Evolutionary conservation across 2,888 invertebrate genomes (phyloP).

Genomic region (Hirtodrosophila confusa): DNA sequence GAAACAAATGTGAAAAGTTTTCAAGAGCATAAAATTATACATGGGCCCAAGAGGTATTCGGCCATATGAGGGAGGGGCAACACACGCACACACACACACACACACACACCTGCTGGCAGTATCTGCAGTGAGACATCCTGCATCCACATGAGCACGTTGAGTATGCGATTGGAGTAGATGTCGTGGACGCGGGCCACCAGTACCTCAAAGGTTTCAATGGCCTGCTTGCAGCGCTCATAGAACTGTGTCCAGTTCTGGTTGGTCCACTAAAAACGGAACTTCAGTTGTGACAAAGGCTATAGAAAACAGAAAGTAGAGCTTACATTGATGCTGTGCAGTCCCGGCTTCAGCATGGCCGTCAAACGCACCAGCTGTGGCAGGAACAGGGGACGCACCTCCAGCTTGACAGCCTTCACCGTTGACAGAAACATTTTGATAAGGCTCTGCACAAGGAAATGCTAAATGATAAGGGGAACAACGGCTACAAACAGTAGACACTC

Average conservation of each 20-base stretch:
- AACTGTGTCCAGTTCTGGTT: constrained; percentile 92
- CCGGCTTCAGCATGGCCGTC: constrained; percentile 92
- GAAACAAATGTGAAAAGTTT: constrained; percentile 73
- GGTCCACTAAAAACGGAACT: constrained; percentile 88
- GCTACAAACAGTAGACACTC: constrained; percentile 20
- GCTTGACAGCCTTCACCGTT: constrained; percentile 90
- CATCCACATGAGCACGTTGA: constrained; percentile 94
- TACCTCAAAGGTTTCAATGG: constrained; percentile 92
- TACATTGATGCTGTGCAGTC: constrained; percentile 89
- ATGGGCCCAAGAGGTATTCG: constrained; percentile 16
- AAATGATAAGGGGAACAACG: not conserved
- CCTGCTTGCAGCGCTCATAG: constrained; percentile 89
- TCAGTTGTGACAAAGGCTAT: constrained; percentile 9
- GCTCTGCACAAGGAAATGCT: constrained; percentile 85
- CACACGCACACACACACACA: constrained; percentile 45
- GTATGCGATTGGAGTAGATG: constrained; percentile 94
- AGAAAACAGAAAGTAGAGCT: constrained; percentile 33
- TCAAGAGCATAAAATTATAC: constrained; percentile 48
- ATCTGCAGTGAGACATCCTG: constrained; percentile 92
- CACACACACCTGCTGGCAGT: constrained; percentile 87
- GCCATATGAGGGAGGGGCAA: not conserved
- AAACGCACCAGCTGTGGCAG: constrained; percentile 94
- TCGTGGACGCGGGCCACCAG: constrained; percentile 92
- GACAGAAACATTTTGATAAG: constrained; percentile 90
- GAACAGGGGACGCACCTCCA: constrained; percentile 95